Evolutionary conservation across 1,140 invertebrate genomes (phyloP), one percentile per base, ranked within the genome.

Genomic region (Arion vulgaris): DNA sequence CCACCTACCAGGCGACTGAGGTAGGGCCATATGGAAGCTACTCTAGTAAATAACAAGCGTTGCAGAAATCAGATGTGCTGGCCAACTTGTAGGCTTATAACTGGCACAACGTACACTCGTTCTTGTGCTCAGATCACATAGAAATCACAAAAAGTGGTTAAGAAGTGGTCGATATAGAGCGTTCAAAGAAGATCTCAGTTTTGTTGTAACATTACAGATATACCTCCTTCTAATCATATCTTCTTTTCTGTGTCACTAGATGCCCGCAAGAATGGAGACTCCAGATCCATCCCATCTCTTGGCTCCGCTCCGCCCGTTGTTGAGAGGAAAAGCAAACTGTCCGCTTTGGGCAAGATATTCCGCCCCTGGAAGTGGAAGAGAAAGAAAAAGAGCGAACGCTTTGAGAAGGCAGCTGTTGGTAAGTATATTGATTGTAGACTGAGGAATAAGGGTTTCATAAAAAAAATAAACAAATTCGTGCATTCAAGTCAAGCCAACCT

Each of bases 321-420:
- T 82, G 96, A 96, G 93, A 94, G 96, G 85, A 98, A 97, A 92
- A 97, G 97, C 89, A 97, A 97, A 92, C 96, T 99, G 92, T 96
- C 97, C 49, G 96, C 96, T 71, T 94, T 99, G 89, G 97, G 97
- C 86, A 95, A 97, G 93, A 95, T 99, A 88, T 98, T 99, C 92
- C 98, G 98, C 93, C 98, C 98, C 9, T 99, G 98, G 98, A 99
- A 98, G 93, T 99, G 98, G 98, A 97, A 98, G 94, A 95, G 97
- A 93, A 98, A 98, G 96, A 98, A 98, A 95, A 99, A 98, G 94
- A 98, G 97, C 81, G 97, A 99, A 91, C 98, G 98, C 93, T 97
- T 99, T 90, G 97, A 98, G 93, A 96, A 97, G 88, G 95, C 97
- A 87, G 98, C 96, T 90, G 95, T 97, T 94, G 97, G 97, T 99